Percentiles rank a stretch among this genome's conserved stretches.
phyloP scores from a whole-genome alignment of 1,140 invertebrate genomes.

The Ceratina japonica region DNA sequence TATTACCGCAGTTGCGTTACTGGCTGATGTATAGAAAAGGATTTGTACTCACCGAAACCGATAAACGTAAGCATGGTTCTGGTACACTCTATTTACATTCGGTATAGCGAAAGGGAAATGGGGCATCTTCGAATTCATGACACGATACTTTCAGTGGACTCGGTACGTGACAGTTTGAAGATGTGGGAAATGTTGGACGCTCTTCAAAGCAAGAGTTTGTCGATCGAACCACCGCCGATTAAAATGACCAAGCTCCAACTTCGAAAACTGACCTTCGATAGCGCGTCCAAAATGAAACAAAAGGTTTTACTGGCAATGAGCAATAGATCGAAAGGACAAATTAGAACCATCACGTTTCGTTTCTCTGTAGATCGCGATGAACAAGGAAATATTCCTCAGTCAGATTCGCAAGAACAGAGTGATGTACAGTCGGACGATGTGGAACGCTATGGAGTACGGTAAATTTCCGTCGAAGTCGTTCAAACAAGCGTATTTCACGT shows the following conservation, averaged over 20 bases:
- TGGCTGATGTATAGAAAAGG: conserved; percentile 72
- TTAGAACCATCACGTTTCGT: conserved; percentile 4
- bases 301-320: conserved; percentile 44
- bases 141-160: conserved; percentile 40
- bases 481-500: conserved; percentile 73
- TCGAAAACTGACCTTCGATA: conserved; percentile 52
- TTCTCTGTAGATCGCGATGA: conserved; percentile 59
- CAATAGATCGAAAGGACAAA: conserved; percentile 11
- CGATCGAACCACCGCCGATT: conserved; percentile 43
- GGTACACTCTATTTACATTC: background rate
- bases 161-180: conserved; percentile 16
- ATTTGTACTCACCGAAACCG: conserved; percentile 46
- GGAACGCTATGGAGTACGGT: conserved; percentile 68
- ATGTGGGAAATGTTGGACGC: conserved; percentile 47
- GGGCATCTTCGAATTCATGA: conserved; percentile 2
- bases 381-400: conserved; percentile 63
- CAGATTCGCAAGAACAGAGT: conserved; percentile 64
- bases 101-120: background rate
- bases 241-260: conserved; percentile 37
- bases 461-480: conserved; percentile 68
- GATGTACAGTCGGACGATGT: conserved; percentile 55
- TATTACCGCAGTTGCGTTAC: conserved; percentile 68
- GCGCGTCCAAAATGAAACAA: conserved; percentile 46
- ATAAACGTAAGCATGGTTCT: conserved; percentile 61
- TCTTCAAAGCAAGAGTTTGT: background rate